Evolutionary conservation across 2,113 vertebrate genomes (phyloP).

Genomic region (Cyprinus carpio): DNA sequence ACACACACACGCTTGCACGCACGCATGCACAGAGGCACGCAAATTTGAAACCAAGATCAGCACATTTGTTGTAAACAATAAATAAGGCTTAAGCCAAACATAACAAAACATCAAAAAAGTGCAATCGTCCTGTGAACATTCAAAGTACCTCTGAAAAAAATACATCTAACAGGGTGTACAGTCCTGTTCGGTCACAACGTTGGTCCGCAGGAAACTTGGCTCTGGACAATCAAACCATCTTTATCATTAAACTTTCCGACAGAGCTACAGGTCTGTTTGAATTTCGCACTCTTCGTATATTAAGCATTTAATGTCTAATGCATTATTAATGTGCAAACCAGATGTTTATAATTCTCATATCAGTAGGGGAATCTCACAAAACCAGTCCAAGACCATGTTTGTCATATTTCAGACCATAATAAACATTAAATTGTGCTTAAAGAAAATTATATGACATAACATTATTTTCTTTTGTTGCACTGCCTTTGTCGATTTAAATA

Average conservation of each 20-base stretch:
- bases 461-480: not conserved
- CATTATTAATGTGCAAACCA: not conserved
- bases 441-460: not conserved
- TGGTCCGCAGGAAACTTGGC: not conserved
- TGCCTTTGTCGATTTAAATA: not conserved
- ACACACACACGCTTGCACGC: slow-evolving; percentile 21
- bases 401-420: not conserved
- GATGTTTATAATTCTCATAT: not conserved
- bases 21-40: not conserved
- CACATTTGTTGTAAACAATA: slow-evolving; percentile 59
- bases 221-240: not conserved
- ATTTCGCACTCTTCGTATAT: not conserved
- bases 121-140: slow-evolving; percentile 59
- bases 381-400: not conserved
- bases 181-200: not conserved
- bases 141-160: slow-evolving; percentile 12
- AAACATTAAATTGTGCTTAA: not conserved
- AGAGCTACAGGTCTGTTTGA: not conserved
- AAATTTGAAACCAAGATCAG: slow-evolving; percentile 22
- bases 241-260: not conserved
- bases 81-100: slow-evolving; percentile 62
- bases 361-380: not conserved
- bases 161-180: slow-evolving; percentile 52
- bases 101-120: slow-evolving; percentile 50
- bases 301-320: not conserved